These are phyloP conservation scores for Hyles lineata DNA, from an alignment of 2,888 invertebrate genomes.

Conservation along the genomic window DNA sequence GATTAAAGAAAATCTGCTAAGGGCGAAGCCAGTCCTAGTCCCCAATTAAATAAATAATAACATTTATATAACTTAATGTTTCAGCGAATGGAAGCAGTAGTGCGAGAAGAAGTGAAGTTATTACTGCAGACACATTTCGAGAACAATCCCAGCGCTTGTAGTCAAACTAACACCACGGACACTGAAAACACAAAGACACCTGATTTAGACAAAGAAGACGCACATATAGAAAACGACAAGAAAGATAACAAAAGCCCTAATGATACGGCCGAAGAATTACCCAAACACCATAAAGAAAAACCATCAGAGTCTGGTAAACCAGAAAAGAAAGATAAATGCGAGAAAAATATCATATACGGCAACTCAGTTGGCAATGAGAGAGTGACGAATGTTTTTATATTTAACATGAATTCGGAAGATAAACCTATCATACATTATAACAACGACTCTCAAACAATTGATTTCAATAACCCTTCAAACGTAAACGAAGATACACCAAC, in stretches of 20 bases:
- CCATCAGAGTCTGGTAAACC: not conserved
- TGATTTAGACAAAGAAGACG: not conserved
- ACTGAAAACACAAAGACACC: not conserved
- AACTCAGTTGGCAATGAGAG: not conserved
- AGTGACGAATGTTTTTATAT: constrained; percentile 6
- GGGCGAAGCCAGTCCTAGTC: no score
- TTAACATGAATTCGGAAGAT: constrained; percentile 1
- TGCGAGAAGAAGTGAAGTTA: not conserved
- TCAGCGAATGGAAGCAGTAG: not conserved
- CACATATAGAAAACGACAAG: not conserved
- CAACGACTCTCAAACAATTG: no score
- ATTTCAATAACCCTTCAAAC: not conserved
- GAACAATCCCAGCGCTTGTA: not conserved
- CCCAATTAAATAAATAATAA: not conserved
- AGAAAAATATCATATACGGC: not conserved
- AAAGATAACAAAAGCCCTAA: not conserved
- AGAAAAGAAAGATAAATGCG: not conserved
- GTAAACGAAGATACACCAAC: not conserved
- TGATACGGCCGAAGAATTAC: no score
- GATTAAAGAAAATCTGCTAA: no score
- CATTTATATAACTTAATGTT: not conserved
- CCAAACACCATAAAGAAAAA: not conserved
- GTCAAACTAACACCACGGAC: not conserved
- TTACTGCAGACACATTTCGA: not conserved
- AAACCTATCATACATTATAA: not conserved